phyloP scores from a whole-genome alignment of 2,797 vertebrate species.

The Sciurus carolinensis region DNA sequence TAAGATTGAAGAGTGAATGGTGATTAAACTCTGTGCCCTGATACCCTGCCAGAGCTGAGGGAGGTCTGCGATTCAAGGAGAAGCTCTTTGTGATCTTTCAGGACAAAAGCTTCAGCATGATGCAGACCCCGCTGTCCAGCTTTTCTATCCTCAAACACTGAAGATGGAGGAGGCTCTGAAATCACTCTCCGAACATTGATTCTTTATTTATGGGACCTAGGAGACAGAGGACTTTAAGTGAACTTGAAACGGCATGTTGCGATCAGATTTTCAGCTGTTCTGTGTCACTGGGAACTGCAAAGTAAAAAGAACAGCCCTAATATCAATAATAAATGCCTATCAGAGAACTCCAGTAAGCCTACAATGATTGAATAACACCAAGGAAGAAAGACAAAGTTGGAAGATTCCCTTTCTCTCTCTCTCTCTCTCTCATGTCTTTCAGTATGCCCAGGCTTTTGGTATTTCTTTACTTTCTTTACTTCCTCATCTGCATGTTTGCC shows the following conservation, averaged over 20 bases:
- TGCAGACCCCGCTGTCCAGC: not conserved
- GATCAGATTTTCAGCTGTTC: constrained; percentile 69
- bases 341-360: constrained; percentile 19
- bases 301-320: constrained; percentile 61
- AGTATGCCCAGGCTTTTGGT: not conserved
- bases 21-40: not conserved
- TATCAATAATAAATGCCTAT: constrained; percentile 73
- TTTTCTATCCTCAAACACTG: constrained; percentile 7
- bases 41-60: not conserved
- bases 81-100: not conserved
- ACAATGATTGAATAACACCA: constrained; percentile 49
- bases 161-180: not conserved
- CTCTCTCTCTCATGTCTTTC: not conserved
- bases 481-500: not conserved
- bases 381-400: constrained; percentile 5
- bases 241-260: not conserved
- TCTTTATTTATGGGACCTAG: constrained; percentile 61
- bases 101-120: not conserved
- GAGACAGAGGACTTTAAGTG: constrained; percentile 40
- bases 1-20: not conserved
- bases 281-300: constrained; percentile 57
- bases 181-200: constrained; percentile 51
- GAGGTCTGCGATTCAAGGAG: not conserved
- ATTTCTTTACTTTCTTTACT: constrained; percentile 45
- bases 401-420: not conserved